Base-by-base conservation (phyloP, 2,888 invertebrate species). In the Callimorpha dominula region DNA sequence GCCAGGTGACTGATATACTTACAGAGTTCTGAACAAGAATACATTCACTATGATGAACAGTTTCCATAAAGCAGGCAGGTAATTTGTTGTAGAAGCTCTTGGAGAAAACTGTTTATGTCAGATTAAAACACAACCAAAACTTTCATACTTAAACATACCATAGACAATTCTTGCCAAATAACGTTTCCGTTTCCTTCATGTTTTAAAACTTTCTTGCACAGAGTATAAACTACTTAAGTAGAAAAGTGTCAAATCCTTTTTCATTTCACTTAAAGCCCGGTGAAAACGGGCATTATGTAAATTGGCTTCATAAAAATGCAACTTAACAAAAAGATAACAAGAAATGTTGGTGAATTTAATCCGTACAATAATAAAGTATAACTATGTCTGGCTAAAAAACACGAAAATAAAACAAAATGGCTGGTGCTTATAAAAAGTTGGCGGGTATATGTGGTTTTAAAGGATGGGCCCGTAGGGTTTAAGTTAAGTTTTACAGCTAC, bases 291-390 rank as follows among this genome's bases (percentile, higher is more conserved):
- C 82, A 86, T 89, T 91, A 92, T 91, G 90, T 89, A 89, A 88
- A 93, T 86, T 87, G 82, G 83, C 82, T 86, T 86, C 85, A 88
- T 90, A 90, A 90, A 88, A 91, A 89, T 89, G 90, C 88, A 88
- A 81, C 71, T 80, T 75, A 70, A 82, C 84, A 89, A 90, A 90
- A 91, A 91, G 85, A 85, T 81, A 87, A 89, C 89, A 91, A 91
- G 85, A 85, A 82, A 87, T 86, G 86, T 86, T 83, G 81, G 78
- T 76, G 74, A 73, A 81, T 79, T 79, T 82, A 82, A 83, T 83
- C 82, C 76, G 77, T 83, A 80, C 78, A 82, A 80, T 86, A 86
- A 84, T 85, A 86, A 85, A 82, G 80, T 83, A 85, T 85, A 86
- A 85, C 81, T 85, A 82, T 72, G 81, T 74, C 78, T 78, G 76